A percentile compares a stretch with the other conserved stretches of the same genome.
phyloP scores from a whole-genome alignment of 2,888 invertebrate species.

The Elysia crispata region DNA sequence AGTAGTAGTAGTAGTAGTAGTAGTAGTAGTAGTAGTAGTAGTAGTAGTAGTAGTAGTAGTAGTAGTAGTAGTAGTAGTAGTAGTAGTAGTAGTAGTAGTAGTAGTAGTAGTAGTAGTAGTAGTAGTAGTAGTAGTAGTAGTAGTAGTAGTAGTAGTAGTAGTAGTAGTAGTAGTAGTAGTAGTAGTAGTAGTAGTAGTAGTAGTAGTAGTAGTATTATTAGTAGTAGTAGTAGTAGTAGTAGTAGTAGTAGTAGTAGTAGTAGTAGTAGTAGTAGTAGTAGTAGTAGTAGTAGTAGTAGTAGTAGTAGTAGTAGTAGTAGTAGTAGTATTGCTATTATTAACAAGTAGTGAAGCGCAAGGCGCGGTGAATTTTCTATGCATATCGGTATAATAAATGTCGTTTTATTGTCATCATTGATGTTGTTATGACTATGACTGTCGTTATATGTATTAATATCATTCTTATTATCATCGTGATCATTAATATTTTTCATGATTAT shows the following conservation, averaged over 20 bases:
- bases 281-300: constrained; percentile 28
- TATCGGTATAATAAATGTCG: no score
- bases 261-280: constrained; percentile 4
- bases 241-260: constrained; percentile 1
- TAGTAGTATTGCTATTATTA: no score
- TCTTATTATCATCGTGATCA: not conserved
- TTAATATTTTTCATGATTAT: no score
- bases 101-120: constrained; percentile 29
- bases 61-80: constrained; percentile 27
- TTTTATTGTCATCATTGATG: not conserved
- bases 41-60: constrained; percentile 19
- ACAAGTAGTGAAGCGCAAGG: not conserved
- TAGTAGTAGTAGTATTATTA: no score
- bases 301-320: constrained; percentile 18
- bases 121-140: constrained; percentile 21
- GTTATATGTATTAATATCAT: not conserved
- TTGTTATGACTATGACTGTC: no score
- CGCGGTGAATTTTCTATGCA: not conserved
- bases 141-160: constrained; percentile 31
- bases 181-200: no score
- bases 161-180: constrained; percentile 26
- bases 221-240: constrained; percentile 14
- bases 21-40: constrained; percentile 34
- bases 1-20: constrained; percentile 34
- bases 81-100: constrained; percentile 25